Evolutionary conservation across 2,888 invertebrate species (phyloP).

Genomic region (Odontomyia ornata): DNA sequence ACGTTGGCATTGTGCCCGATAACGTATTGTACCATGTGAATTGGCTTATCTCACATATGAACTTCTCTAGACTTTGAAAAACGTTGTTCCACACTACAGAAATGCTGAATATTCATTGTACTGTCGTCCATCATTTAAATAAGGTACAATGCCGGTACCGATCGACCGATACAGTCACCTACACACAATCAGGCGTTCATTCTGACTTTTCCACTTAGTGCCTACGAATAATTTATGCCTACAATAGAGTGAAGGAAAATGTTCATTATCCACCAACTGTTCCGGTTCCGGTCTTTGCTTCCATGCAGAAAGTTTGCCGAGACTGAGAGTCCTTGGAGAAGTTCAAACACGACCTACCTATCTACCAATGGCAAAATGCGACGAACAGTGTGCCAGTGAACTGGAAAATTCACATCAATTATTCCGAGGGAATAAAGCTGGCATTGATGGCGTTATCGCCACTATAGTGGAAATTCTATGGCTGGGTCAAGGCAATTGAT

Average conservation of each 20-base stretch:
- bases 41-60: slow-evolving; percentile 7
- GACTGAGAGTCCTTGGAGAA: too few species aligned
- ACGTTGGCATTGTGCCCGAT: slow-evolving; percentile 16
- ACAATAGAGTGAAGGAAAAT: neutral
- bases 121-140: neutral
- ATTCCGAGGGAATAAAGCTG: neutral
- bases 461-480: too few species aligned
- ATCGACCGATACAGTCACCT: neutral
- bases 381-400: neutral
- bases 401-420: slow-evolving; percentile 8
- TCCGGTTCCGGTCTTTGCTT: slow-evolving; percentile 23
- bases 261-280: slow-evolving; percentile 12
- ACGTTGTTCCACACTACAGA: neutral
- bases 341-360: too few species aligned
- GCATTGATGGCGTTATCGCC: too few species aligned
- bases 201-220: slow-evolving; percentile 8
- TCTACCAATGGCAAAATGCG: neutral
- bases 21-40: slow-evolving; percentile 13
- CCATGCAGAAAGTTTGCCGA: neutral
- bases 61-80: neutral
- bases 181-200: neutral
- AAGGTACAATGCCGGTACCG: neutral
- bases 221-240: slow-evolving; percentile 17
- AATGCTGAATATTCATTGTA: neutral
- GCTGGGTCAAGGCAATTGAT: too few species aligned